A percentile compares a stretch with the other conserved stretches of the same genome.
These are phyloP conservation scores for Notodromas monacha DNA, from an alignment of 2,888 invertebrate species.

Conservation along the genomic window DNA sequence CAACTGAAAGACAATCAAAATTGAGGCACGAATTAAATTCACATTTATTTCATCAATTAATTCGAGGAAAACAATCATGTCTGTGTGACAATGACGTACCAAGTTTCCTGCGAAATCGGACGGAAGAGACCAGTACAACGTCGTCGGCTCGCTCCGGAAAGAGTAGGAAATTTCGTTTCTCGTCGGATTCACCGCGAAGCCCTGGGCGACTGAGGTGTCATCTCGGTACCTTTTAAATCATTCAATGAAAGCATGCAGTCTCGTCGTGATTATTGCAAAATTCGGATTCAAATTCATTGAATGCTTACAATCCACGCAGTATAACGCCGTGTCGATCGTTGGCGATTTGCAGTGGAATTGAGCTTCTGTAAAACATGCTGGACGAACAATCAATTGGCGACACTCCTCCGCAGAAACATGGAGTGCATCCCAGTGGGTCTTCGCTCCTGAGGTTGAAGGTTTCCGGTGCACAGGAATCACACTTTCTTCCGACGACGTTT, in stretches of 20 bases:
- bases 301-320: too few species aligned
- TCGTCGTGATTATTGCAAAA: too few species aligned
- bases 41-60: too few species aligned
- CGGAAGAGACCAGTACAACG: slow-evolving; percentile 48
- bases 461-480: slow-evolving; percentile 40
- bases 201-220: slow-evolving; percentile 14
- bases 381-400: slow-evolving; percentile 38
- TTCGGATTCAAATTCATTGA: too few species aligned
- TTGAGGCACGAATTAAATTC: background rate
- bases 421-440: slow-evolving; percentile 42
- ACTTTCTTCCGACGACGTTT: slow-evolving; percentile 41
- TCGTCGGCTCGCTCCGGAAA: slow-evolving; percentile 16
- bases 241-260: too few species aligned
- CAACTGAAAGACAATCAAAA: slow-evolving; percentile 19
- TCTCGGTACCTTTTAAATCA: too few species aligned
- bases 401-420: slow-evolving; percentile 62
- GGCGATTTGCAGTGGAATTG: slow-evolving; percentile 29
- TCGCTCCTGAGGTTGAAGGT: slow-evolving; percentile 36
- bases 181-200: slow-evolving; percentile 9
- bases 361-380: slow-evolving; percentile 24
- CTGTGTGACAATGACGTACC: slow-evolving; percentile 14
- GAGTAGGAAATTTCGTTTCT: slow-evolving; percentile 28
- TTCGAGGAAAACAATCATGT: too few species aligned
- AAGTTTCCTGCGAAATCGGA: slow-evolving; percentile 25
- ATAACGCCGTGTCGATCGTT: slow-evolving; percentile 23